Conservation (phyloP, 1,140 invertebrate genomes). For the Bicyclus anynana region DNA sequence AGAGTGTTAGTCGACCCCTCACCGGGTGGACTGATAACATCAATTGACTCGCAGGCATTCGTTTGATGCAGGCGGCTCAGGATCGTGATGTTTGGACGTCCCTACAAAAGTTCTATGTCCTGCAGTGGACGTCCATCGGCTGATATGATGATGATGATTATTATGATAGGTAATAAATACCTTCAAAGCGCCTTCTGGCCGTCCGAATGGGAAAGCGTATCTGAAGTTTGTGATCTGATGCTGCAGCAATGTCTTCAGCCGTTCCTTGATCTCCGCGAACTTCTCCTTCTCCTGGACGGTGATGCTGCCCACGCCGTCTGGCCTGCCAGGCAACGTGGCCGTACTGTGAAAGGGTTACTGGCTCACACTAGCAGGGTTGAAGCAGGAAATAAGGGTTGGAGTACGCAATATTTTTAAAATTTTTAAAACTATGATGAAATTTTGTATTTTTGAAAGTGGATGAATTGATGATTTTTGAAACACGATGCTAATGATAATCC, state of each 20-base stretch:
- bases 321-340: conserved; percentile 82
- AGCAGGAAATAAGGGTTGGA: conserved; percentile 56
- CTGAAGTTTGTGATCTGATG: conserved; percentile 99
- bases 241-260: conserved; percentile 94
- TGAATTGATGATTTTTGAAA: no score
- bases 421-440: background rate
- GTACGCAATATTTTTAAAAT: conserved; percentile 34
- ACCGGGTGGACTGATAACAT: no score
- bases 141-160: no score
- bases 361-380: conserved; percentile 72
- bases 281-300: conserved; percentile 98
- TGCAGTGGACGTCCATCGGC: no score
- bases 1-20: no score
- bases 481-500: background rate
- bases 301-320: conserved; percentile 98
- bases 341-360: conserved; percentile 71
- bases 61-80: no score
- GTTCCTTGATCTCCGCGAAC: conserved; percentile 98
- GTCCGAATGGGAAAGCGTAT: conserved; percentile 98
- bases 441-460: no score
- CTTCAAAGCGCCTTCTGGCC: conserved; percentile 98
- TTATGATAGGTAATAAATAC: no score
- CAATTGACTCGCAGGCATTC: no score
- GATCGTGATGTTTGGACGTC: no score
- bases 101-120: no score